Conservation (phyloP, 2,888 invertebrate species). For the Stomorhina lunata region DNA sequence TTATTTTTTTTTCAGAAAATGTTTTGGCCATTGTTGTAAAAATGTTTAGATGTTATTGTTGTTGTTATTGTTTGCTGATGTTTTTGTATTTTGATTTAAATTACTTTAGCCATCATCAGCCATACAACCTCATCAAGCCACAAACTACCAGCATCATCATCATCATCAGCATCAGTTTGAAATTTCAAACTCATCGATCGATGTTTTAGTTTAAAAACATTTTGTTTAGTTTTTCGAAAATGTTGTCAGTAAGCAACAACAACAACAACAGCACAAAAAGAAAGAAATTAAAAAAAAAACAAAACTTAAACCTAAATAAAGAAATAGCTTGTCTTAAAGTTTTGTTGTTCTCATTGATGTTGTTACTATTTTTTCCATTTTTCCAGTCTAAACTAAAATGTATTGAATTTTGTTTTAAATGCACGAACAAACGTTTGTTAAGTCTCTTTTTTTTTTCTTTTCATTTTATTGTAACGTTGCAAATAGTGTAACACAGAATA, state of each 20-base stretch:
- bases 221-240: slow-evolving; percentile 30
- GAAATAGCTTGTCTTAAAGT: slow-evolving; percentile 30
- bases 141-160: slow-evolving; percentile 52
- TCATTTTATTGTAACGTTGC: slow-evolving; percentile 67
- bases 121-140: slow-evolving; percentile 53
- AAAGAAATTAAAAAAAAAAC: slow-evolving; percentile 7
- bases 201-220: slow-evolving; percentile 44
- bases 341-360: slow-evolving; percentile 60
- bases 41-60: neutral
- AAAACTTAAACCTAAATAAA: slow-evolving; percentile 40
- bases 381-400: neutral
- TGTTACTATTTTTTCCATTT: slow-evolving; percentile 58
- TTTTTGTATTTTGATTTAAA: slow-evolving; percentile 52
- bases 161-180: no score
- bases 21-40: slow-evolving; percentile 51
- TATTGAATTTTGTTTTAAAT: slow-evolving; percentile 55
- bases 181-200: slow-evolving; percentile 62
- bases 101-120: slow-evolving; percentile 59
- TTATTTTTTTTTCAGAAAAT: slow-evolving; percentile 28
- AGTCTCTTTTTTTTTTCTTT: slow-evolving; percentile 45
- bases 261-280: no score
- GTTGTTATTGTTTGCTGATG: neutral
- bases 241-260: slow-evolving; percentile 17
- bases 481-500: slow-evolving; percentile 80
- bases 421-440: slow-evolving; percentile 69